phyloP scores from a whole-genome alignment of 2,888 invertebrate species.

The Heteromurus nitidus region DNA sequence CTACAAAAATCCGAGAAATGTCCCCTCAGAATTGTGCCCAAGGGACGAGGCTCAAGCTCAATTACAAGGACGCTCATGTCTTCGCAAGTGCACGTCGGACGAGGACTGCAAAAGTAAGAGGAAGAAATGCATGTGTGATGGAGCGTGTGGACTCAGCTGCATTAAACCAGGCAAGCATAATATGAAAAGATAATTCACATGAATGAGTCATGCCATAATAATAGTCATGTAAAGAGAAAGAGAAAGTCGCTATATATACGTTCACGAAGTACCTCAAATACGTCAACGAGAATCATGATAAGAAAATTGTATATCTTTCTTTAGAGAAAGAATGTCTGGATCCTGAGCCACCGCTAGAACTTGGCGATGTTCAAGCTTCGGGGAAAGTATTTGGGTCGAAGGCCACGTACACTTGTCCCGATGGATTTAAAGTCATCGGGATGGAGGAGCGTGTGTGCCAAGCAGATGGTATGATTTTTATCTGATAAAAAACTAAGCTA shows the following conservation, averaged over 20 bases:
- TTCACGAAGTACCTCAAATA: too few relatives aligned
- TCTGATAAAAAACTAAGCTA: too few relatives aligned
- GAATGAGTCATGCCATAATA: neutral
- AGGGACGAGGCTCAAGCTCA: constrained; percentile 90
- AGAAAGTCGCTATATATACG: neutral
- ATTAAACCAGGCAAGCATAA: constrained; percentile 90
- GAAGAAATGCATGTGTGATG: constrained; percentile 97
- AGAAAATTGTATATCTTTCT: neutral
- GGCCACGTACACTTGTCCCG: constrained; percentile 90
- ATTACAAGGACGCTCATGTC: constrained; percentile 86
- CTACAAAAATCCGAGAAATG: constrained; percentile 75
- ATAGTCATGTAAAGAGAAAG: neutral
- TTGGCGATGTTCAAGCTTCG: constrained; percentile 85
- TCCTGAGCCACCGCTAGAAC: constrained; percentile 82
- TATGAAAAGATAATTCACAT: neutral
- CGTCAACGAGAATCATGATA: too few relatives aligned
- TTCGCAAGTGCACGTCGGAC: constrained; percentile 93
- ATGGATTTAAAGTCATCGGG: constrained; percentile 92
- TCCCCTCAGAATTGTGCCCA: constrained; percentile 89
- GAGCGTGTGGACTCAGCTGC: constrained; percentile 82
- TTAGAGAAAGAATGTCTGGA: constrained; percentile 90
- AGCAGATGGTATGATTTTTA: constrained; percentile 87
- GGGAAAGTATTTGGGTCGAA: constrained; percentile 89
- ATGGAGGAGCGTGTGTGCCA: constrained; percentile 90
- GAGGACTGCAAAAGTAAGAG: constrained; percentile 97